Conservation (phyloP, 2,797 vertebrate genomes). For the Sciurus vulgaris region DNA sequence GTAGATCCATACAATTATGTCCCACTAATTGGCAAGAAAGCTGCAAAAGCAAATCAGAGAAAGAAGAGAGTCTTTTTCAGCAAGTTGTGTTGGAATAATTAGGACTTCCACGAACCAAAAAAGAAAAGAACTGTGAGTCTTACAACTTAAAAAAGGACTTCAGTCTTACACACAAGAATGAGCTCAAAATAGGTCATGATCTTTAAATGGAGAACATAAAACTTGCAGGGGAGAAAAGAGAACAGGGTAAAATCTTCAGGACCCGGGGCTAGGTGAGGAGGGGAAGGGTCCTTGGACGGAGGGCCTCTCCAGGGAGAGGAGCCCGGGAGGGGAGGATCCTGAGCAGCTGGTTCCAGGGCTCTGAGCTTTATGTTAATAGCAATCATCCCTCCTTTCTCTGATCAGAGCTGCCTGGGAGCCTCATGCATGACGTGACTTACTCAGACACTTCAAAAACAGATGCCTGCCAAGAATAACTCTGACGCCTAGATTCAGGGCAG, state of each 20-base stretch:
- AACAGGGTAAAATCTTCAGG: not conserved
- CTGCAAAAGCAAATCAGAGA: not conserved
- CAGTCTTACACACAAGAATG: not conserved
- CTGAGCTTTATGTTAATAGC: not conserved
- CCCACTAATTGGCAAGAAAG: not conserved
- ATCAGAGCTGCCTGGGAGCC: not conserved
- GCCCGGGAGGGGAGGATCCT: not conserved
- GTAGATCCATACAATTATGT: no score
- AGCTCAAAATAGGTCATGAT: not conserved
- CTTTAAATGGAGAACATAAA: not conserved
- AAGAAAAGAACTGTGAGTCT: not conserved
- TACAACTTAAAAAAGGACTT: not conserved
- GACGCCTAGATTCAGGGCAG: conserved; percentile 36
- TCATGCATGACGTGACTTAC: not conserved
- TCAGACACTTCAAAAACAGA: conserved; percentile 41
- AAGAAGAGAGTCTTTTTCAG: not conserved
- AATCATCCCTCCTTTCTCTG: conserved; percentile 23
- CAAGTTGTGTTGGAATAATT: not conserved
- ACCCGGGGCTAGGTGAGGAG: not conserved
- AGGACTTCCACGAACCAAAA: not conserved
- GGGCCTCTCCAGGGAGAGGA: no score
- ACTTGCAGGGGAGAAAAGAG: no score
- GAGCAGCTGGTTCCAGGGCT: not conserved
- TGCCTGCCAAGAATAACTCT: conserved; percentile 29
- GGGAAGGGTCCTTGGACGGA: not conserved